A percentile compares a stretch with the other conserved stretches of the same genome.
Evolutionary conservation across 2,113 vertebrate genomes (phyloP).

Genomic region (Otis tarda): DNA sequence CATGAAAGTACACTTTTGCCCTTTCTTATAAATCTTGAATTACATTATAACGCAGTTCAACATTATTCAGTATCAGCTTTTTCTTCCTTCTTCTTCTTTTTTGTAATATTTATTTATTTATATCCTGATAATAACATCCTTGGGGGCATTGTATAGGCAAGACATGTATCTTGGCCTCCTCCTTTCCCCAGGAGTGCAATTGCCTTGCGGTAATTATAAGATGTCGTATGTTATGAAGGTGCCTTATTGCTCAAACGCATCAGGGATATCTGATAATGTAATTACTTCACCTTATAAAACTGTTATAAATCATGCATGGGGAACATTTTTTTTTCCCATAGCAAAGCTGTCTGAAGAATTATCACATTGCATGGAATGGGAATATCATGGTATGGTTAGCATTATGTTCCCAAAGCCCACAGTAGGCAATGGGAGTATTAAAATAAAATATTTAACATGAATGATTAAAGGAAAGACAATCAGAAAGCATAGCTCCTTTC

Average conservation of each 20-base stretch:
- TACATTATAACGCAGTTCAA: constrained; percentile 53
- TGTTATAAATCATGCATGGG: constrained; percentile 74
- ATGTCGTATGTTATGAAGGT: constrained; percentile 69
- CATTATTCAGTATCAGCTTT: constrained; percentile 53
- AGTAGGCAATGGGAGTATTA: constrained; percentile 27
- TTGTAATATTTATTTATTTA: constrained; percentile 55
- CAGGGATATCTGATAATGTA: constrained; percentile 75
- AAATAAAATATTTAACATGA: constrained; percentile 43
- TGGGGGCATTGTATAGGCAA: constrained; percentile 67
- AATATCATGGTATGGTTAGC: neutral
- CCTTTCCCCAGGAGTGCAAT: constrained; percentile 71
- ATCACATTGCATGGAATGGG: neutral
- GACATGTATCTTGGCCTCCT: constrained; percentile 63
- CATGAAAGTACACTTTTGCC: constrained; percentile 63
- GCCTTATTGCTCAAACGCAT: constrained; percentile 72
- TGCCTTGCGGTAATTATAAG: constrained; percentile 76
- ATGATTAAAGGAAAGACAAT: constrained; percentile 52
- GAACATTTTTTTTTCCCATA: neutral
- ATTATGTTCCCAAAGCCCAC: neutral
- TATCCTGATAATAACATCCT: constrained; percentile 73
- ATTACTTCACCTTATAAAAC: constrained; percentile 73
- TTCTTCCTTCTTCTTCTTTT: constrained; percentile 18
- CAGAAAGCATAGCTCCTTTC: neutral
- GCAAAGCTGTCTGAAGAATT: constrained; percentile 41
- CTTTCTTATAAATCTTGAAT: constrained; percentile 71